Evolutionary conservation across 2,113 vertebrate genomes (phyloP).

Genomic region (Oryzias javanicus): DNA sequence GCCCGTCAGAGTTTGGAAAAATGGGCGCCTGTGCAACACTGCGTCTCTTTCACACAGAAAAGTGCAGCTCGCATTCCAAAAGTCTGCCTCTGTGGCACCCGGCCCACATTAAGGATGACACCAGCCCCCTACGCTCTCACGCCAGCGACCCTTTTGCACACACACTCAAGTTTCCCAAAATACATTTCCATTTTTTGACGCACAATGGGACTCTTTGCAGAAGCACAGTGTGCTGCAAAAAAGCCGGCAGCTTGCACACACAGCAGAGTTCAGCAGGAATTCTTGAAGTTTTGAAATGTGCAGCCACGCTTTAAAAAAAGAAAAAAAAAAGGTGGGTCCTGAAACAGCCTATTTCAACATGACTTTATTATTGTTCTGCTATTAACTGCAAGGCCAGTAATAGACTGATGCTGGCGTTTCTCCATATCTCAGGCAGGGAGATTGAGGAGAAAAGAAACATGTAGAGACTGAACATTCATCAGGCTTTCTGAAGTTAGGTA

Average conservation of each 20-base stretch:
- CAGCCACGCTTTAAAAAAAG: neutral
- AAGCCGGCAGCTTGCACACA: slow-evolving; percentile 7
- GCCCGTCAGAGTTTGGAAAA: slow-evolving; percentile 34
- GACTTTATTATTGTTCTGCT: no score
- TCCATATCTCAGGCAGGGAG: neutral
- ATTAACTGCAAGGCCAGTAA: neutral
- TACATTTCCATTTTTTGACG: slow-evolving; percentile 41
- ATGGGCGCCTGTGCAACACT: slow-evolving; percentile 37
- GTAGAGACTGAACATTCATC: neutral
- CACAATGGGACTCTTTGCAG: slow-evolving; percentile 65
- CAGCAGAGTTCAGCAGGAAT: slow-evolving; percentile 1
- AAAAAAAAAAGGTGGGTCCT: neutral
- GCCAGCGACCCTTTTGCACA: slow-evolving; percentile 42
- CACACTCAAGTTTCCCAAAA: slow-evolving; percentile 63
- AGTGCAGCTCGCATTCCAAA: slow-evolving; percentile 53
- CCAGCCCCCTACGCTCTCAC: slow-evolving; percentile 36
- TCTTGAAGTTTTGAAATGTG: slow-evolving; percentile 1
- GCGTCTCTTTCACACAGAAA: slow-evolving; percentile 46
- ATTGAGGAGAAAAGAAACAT: neutral
- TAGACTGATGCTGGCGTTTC: neutral
- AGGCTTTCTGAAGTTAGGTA: slow-evolving; percentile 5
- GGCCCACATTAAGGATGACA: slow-evolving; percentile 46
- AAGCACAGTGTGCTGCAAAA: slow-evolving; percentile 33
- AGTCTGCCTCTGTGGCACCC: slow-evolving; percentile 49
- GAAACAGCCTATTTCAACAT: neutral